Evolutionary conservation across 2,888 invertebrate genomes (phyloP), one percentile per base, ranked within the genome.

Genomic region (Chorisops tibialis): DNA sequence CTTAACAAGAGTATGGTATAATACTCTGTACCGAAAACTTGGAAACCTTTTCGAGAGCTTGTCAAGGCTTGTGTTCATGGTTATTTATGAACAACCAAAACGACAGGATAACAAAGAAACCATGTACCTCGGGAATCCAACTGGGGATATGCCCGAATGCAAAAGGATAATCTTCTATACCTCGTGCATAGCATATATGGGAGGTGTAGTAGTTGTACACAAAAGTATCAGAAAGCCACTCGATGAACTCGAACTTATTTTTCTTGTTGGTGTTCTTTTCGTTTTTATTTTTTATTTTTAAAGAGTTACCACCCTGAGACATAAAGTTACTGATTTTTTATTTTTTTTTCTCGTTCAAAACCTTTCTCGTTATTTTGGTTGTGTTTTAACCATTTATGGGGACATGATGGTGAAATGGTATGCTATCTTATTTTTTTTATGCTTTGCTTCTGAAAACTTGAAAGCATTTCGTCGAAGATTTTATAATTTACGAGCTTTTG

Each of bases 11-110:
- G 49, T 49, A 22, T 43, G 38, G 24, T 16, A 52, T 6, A 4
- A 18, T 30, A 30, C 30, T n/a, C n/a, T 30, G 9, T 30, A 30
- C 30, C 30, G 39, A 59, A 18, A 63, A 38, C 60, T 22, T 54
- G 41, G 39, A 52, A 54, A 63, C 63, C 63, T 63, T 54, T 63
- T 52, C 60, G 63, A 63, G 52, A 60, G 60, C 63, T 60, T 63
- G 63, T 63, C 63, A 63, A 60, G 63, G 52, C 35, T 63, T 60
- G 59, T 63, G 63, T 60, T 63, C 56, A 54, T 60, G 63, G 63
- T 63, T 63, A 63, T 63, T 63, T 63, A 63, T 63, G 63, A 63
- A 63, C 63, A 56, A 63, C 59, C 59, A 52, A 52, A 63, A 63
- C 59, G 56, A 63, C 63, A 63, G 60, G 60, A 50, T 63, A 63